Evolutionary conservation across 64 coral and sea anemone species (phyloP).

Genomic region (Acropora yongei): DNA sequence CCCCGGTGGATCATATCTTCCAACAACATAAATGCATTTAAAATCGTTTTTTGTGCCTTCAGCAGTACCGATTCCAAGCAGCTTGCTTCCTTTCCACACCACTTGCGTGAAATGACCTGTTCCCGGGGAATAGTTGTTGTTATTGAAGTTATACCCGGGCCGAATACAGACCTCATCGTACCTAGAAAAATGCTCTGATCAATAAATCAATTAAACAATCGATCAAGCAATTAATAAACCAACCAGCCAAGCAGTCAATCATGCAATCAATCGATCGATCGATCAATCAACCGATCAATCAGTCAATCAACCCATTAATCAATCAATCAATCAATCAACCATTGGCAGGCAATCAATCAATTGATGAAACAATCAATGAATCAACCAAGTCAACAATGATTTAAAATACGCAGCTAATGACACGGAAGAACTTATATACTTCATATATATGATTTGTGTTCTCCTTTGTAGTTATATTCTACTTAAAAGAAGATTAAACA

Average conservation of each 20-base stretch:
- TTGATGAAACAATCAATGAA: background rate
- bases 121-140: background rate
- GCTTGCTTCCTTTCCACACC: slow-evolving; percentile 79
- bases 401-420: too few relatives aligned
- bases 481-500: background rate
- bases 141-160: slow-evolving; percentile 59
- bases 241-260: background rate
- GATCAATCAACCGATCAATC: background rate
- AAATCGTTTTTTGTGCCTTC: background rate
- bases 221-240: background rate
- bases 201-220: background rate
- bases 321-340: background rate
- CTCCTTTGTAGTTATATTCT: too few relatives aligned
- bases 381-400: too few relatives aligned
- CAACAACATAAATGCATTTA: slow-evolving; percentile 82
- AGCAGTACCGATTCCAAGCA: slow-evolving; percentile 77
- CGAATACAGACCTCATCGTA: slow-evolving; percentile 77
- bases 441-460: too few relatives aligned
- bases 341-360: background rate
- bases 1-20: slow-evolving; percentile 70
- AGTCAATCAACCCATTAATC: background rate
- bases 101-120: slow-evolving; percentile 88
- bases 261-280: background rate
- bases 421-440: too few relatives aligned
- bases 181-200: slow-evolving; percentile 11